Percentiles rank a stretch among this genome's conserved stretches.
These are phyloP conservation scores for Campylorhamphus procurvoides DNA, from an alignment of 2,113 vertebrate species.

Conservation along the genomic window DNA sequence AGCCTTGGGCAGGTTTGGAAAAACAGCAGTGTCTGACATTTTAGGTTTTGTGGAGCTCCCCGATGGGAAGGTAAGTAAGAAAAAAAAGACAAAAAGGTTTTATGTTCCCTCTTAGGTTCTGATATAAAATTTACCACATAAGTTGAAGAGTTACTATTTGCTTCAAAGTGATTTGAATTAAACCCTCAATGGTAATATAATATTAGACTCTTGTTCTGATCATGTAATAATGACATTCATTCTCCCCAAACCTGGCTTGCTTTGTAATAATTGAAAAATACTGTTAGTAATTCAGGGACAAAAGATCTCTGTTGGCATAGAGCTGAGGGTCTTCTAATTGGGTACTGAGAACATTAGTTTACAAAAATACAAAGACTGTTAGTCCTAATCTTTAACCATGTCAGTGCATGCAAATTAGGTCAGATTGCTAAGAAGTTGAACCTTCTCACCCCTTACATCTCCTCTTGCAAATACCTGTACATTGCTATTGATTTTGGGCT, in stretches of 20 bases:
- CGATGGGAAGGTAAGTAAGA: slow-evolving; percentile 85
- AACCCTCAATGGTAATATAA: neutral
- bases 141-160: neutral
- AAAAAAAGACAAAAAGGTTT: neutral
- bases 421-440: neutral
- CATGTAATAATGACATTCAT: neutral
- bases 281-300: neutral
- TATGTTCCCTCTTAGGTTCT: neutral
- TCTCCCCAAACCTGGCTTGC: neutral
- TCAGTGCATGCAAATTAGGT: neutral
- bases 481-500: neutral
- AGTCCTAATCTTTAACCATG: neutral
- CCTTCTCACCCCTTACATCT: neutral
- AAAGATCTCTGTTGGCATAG: neutral
- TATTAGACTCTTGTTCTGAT: neutral
- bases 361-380: neutral
- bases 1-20: slow-evolving; percentile 88
- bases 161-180: neutral
- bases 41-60: slow-evolving; percentile 88
- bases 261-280: neutral
- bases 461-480: neutral
- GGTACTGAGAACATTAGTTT: neutral
- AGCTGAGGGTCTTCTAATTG: neutral
- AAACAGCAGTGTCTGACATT: slow-evolving; percentile 85
- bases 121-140: neutral